Conservation (phyloP, 1,140 invertebrate species). For the Eupeodes corollae region DNA sequence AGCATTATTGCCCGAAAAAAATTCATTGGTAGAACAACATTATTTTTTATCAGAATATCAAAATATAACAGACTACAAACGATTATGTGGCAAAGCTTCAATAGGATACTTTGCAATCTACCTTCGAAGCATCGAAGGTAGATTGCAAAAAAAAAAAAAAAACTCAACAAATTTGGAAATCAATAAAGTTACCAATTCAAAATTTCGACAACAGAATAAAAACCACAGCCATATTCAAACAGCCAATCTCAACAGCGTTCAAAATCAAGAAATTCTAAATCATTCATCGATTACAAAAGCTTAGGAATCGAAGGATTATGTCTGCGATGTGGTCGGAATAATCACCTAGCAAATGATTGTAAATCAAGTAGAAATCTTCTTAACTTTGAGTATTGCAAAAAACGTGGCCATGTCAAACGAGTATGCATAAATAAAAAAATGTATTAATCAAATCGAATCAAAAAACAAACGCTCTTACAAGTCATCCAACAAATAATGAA, state of each 20-base stretch:
- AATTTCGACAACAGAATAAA: neutral
- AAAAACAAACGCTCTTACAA: neutral
- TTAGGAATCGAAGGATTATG: neutral
- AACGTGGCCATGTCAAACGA: neutral
- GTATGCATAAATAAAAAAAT: neutral
- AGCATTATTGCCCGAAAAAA: constrained; percentile 1
- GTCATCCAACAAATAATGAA: neutral
- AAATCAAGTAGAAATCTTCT: neutral
- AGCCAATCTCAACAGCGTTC: neutral
- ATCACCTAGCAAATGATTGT: neutral
- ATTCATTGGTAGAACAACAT: constrained; percentile 2
- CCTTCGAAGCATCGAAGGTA: neutral
- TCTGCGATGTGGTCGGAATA: neutral
- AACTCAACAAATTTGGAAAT: neutral
- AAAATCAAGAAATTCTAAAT: constrained; percentile 1
- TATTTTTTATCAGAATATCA: constrained; percentile 2
- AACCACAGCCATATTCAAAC: neutral
- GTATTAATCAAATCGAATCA: neutral
- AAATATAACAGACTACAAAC: neutral
- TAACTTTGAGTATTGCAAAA: neutral
- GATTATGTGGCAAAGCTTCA: neutral
- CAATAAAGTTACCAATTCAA: neutral
- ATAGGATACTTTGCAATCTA: neutral
- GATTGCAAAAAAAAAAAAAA: neutral
- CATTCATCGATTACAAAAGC: constrained; percentile 1